Percentiles rank a stretch among this genome's conserved stretches.
These are phyloP conservation scores for Ernsta delagoae DNA, from an alignment of 2,888 invertebrate genomes.

Conservation along the genomic window DNA sequence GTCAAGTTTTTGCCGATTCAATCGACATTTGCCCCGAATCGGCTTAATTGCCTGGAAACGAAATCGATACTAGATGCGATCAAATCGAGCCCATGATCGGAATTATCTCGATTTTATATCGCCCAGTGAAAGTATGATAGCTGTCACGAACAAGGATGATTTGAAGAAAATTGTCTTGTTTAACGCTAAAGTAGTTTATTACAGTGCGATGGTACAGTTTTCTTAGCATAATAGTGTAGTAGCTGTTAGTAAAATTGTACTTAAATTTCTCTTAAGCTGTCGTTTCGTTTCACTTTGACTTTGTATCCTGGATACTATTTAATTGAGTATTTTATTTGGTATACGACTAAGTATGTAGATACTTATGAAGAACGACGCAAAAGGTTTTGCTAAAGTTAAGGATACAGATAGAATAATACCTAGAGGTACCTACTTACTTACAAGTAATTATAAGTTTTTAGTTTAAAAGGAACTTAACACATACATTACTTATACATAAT, in stretches of 20 bases:
- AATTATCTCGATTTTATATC: conserved; percentile 39
- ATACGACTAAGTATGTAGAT: too few relatives aligned
- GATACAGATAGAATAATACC: too few relatives aligned
- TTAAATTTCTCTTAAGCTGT: background rate
- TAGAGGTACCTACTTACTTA: too few relatives aligned
- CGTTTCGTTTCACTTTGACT: background rate
- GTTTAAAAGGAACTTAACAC: too few relatives aligned
- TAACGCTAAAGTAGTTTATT: conserved; percentile 5
- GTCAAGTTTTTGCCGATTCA: conserved; percentile 52
- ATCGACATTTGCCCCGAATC: conserved; percentile 52
- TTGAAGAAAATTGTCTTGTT: conserved; percentile 34
- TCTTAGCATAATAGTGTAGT: background rate
- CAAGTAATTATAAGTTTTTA: too few relatives aligned
- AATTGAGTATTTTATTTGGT: too few relatives aligned
- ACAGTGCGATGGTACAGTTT: background rate
- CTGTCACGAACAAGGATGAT: conserved; percentile 37
- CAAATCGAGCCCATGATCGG: conserved; percentile 40
- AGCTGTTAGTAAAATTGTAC: background rate
- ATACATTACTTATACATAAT: too few relatives aligned
- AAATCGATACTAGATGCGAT: conserved; percentile 34
- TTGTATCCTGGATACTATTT: too few relatives aligned
- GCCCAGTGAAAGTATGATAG: conserved; percentile 39
- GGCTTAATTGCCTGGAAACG: conserved; percentile 47
- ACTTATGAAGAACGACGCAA: too few relatives aligned
- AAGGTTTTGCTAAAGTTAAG: too few relatives aligned